Percentiles rank a stretch among this genome's conserved stretches.
Evolutionary conservation across 2,797 vertebrate species (phyloP).

Genomic region (Gymnoscopelus braueri): DNA sequence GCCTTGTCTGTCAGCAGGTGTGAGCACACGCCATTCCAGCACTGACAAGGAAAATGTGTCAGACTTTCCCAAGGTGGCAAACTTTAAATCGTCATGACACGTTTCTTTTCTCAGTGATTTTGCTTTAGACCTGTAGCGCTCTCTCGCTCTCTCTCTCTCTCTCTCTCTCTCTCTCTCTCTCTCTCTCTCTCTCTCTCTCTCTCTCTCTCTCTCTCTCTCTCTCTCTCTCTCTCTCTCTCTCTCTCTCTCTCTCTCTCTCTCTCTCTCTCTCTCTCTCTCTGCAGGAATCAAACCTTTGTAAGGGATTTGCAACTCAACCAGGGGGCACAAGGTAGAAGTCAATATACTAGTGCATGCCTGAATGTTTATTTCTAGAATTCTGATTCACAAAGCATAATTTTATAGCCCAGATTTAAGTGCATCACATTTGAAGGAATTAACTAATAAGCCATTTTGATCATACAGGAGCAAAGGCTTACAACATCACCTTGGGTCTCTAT

Average conservation of each 20-base stretch:
- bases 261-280: not conserved
- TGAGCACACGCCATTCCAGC: conserved; percentile 44
- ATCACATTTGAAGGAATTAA: conserved; percentile 39
- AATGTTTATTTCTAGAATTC: too few relatives aligned
- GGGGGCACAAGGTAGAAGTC: conserved; percentile 5
- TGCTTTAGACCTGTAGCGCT: conserved; percentile 31
- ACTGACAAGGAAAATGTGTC: conserved; percentile 52
- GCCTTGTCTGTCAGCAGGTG: conserved; percentile 68
- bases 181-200: not conserved
- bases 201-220: not conserved
- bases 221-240: not conserved
- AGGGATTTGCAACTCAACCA: conserved; percentile 15
- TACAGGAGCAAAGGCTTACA: conserved; percentile 12
- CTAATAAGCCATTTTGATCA: conserved; percentile 37
- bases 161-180: conserved; percentile 1
- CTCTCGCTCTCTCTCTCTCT: not conserved
- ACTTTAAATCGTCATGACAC: conserved; percentile 36
- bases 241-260: conserved; percentile 1
- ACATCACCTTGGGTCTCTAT: conserved; percentile 38
- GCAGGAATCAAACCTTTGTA: conserved; percentile 11
- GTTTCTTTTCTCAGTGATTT: conserved; percentile 49
- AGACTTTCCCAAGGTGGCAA: conserved; percentile 56
- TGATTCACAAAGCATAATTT: too few relatives aligned
- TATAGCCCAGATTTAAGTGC: not conserved
- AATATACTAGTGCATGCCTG: conserved; percentile 4